Conservation (phyloP, 2,113 vertebrate genomes). For the Dipodomys stephensi region DNA sequence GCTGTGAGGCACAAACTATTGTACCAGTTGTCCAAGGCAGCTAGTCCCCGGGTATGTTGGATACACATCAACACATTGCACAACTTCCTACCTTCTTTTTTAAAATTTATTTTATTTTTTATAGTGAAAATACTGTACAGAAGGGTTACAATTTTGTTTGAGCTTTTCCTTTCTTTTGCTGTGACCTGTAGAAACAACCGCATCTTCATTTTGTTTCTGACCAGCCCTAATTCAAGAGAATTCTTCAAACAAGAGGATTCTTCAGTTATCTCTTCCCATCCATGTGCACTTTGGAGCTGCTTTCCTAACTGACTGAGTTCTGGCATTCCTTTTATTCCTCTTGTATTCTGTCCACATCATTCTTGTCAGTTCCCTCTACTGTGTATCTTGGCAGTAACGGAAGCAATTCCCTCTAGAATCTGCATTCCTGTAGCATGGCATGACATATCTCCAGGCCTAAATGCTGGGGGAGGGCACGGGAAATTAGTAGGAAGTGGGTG, state of each 20-base stretch:
- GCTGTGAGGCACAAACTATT: background rate
- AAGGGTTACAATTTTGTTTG: too few species aligned
- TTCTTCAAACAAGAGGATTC: too few species aligned
- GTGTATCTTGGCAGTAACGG: conserved; percentile 30
- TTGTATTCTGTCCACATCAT: background rate
- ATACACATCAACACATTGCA: background rate
- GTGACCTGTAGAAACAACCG: background rate
- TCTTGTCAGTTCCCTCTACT: background rate
- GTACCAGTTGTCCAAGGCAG: background rate
- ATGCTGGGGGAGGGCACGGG: background rate
- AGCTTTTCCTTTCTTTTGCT: background rate
- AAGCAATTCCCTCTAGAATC: conserved; percentile 32
- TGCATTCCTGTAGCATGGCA: background rate
- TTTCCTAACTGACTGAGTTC: background rate
- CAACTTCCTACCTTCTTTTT: background rate
- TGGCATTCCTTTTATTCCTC: background rate
- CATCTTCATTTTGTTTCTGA: background rate
- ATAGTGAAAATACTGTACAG: too few species aligned
- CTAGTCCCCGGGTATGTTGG: background rate
- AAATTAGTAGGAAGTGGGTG: conserved; percentile 24
- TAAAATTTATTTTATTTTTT: too few species aligned
- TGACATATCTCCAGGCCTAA: background rate
- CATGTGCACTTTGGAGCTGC: background rate
- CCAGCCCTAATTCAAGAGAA: too few species aligned
- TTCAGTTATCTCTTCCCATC: background rate